Conservation (phyloP, 1,140 invertebrate genomes). For the Pentalonia nigronervosa region DNA sequence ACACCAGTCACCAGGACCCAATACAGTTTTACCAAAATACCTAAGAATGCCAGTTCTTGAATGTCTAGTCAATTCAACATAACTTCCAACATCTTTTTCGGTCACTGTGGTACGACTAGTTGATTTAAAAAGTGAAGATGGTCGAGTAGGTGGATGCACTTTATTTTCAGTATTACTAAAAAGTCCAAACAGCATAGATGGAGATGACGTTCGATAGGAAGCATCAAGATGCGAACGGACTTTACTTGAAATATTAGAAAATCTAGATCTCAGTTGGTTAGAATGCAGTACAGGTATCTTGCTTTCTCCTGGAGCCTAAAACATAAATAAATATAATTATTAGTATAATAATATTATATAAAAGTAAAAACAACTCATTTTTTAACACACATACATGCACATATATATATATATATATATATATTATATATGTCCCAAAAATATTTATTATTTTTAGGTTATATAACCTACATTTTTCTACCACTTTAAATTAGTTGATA, state of each 20-base stretch:
- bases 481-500: background rate
- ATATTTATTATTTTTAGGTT: background rate
- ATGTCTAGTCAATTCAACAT: slow-evolving; percentile 60
- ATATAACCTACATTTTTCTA: background rate
- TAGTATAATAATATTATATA: background rate
- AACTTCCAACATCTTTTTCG: slow-evolving; percentile 56
- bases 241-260: slow-evolving; percentile 61
- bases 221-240: slow-evolving; percentile 61
- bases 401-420: background rate
- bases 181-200: slow-evolving; percentile 59
- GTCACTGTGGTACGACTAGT: slow-evolving; percentile 45
- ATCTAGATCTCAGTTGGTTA: slow-evolving; percentile 60
- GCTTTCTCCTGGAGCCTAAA: slow-evolving; percentile 63
- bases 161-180: slow-evolving; percentile 55
- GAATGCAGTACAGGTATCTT: slow-evolving; percentile 63
- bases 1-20: slow-evolving; percentile 71
- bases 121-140: slow-evolving; percentile 59
- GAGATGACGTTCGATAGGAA: slow-evolving; percentile 59
- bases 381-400: background rate
- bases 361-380: background rate
- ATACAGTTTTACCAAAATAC: slow-evolving; percentile 69
- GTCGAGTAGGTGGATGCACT: slow-evolving; percentile 43
- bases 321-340: background rate
- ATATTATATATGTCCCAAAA: background rate
- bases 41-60: slow-evolving; percentile 67